Base-by-base conservation (phyloP, 2,888 invertebrate genomes). In the Drepana falcataria region DNA sequence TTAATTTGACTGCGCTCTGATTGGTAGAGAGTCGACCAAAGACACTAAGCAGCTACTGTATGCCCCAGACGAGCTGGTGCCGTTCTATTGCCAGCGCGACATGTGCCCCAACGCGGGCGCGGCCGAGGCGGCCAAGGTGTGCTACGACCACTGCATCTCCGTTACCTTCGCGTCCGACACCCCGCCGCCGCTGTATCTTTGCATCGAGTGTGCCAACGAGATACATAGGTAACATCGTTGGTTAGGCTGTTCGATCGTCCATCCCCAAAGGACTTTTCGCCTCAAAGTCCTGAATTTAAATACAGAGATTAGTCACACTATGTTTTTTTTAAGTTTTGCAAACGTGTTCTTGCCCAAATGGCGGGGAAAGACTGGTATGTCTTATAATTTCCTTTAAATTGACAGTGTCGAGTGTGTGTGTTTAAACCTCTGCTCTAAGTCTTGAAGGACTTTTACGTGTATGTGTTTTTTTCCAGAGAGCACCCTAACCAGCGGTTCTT, bases 141-240 rank as follows among this genome's bases (percentile, higher is more conserved):
- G 98, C 87, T 96, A 96, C 83, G 97, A 98, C 88, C 98, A 98
- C 81, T 95, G 95, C 77, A 95, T 97, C 71, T 96, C 97, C 68
- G 97, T 97, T 58, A 95, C 95, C 34, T 96, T 96, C 81, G 95
- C 96, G 0, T 94, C 94, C 0, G 97, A 97, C 82, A 94, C 95
- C 56, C 97, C 99, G 1, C 99, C 99, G 33, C 99, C 99, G 0
- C 92, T 99, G 6, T 98, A 98, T 79, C 92, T 99, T 2, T 99
- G 99, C 81, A 97, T 98, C 63, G 98, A 98, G 84, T 99, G 99
- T 84, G 97, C 97, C 48, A 96, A 97, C 82, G 95, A 97, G 83
- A 96, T 97, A 61, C 96, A 97, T 78, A 80, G 88, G 86, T 86
- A 40, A 3, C 9, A n/a, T 49, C 4, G 5, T 4, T 21, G 35